A percentile compares a stretch with the other conserved stretches of the same genome.
These are phyloP conservation scores for Darwinula stevensoni DNA, from an alignment of 2,888 invertebrate species.

Conservation along the genomic window DNA sequence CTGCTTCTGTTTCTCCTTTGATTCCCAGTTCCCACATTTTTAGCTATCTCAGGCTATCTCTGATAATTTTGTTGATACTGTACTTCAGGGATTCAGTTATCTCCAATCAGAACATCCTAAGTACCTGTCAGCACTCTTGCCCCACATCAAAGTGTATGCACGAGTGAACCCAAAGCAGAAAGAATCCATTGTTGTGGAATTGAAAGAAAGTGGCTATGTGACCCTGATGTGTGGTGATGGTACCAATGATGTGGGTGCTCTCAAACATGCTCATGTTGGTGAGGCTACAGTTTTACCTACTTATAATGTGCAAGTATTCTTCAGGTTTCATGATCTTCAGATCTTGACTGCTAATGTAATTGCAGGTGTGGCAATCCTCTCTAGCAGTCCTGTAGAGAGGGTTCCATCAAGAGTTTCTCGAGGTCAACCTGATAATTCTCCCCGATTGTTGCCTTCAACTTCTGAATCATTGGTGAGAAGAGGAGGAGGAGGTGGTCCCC, in stretches of 20 bases:
- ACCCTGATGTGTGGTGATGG: conserved; percentile 99
- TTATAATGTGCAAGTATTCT: background rate
- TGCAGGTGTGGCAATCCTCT: too few species aligned
- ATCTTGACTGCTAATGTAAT: too few species aligned
- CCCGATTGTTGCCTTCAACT: too few species aligned
- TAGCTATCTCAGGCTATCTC: too few species aligned
- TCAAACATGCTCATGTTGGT: conserved; percentile 89
- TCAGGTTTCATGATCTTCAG: too few species aligned
- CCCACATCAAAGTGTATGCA: conserved; percentile 71
- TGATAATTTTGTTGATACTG: conserved; percentile 7
- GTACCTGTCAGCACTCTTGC: conserved; percentile 39
- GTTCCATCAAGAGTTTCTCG: too few species aligned
- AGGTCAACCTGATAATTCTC: too few species aligned
- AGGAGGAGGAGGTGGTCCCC: background rate
- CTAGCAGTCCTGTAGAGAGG: too few species aligned
- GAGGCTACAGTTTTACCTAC: conserved; percentile 6
- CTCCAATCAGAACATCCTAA: conserved; percentile 28
- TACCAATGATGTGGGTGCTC: conserved; percentile 94
- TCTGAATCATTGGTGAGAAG: too few species aligned
- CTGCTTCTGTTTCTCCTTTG: too few species aligned
- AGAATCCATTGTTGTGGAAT: conserved; percentile 64
- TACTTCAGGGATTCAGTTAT: conserved; percentile 29
- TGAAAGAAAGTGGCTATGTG: conserved; percentile 57
- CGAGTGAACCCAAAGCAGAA: conserved; percentile 97
- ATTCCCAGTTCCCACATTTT: too few species aligned